A percentile compares a stretch with the other conserved stretches of the same genome.
Conservation (phyloP, 2,888 invertebrate species). For the Resseliella maxima region DNA sequence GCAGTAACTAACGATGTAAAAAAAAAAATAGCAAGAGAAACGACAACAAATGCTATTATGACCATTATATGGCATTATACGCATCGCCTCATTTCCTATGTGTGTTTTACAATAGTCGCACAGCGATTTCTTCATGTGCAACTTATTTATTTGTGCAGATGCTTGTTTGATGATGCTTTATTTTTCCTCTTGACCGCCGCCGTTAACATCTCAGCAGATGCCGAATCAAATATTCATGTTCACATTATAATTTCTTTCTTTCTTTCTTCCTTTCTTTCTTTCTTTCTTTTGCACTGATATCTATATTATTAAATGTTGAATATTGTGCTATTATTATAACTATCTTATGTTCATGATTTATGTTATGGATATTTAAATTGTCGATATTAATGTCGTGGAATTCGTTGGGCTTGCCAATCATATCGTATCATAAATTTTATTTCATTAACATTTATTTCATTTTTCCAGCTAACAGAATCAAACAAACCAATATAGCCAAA, state of each 20-base stretch:
- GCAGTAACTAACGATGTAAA: neutral
- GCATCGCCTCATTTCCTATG: slow-evolving; percentile 34
- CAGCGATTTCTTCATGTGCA: neutral
- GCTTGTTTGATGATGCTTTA: neutral
- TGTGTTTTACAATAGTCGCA: neutral
- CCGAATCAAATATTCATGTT: neutral
- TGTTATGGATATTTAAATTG: neutral
- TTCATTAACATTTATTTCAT: slow-evolving; percentile 42
- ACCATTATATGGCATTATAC: slow-evolving; percentile 4
- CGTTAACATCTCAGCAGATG: neutral
- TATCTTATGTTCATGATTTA: neutral
- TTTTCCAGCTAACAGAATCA: too few species aligned
- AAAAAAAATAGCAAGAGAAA: neutral
- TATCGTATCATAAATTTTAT: neutral
- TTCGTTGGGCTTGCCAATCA: neutral
- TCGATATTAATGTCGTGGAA: slow-evolving; percentile 17
- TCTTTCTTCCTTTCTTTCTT: too few species aligned
- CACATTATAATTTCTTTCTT: neutral
- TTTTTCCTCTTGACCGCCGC: neutral
- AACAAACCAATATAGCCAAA: too few species aligned
- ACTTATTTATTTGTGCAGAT: neutral
- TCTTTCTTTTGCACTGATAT: neutral
- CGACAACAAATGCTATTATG: neutral
- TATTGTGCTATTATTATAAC: too few species aligned
- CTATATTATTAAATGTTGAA: neutral